Percentiles rank a stretch among this genome's conserved stretches.
Evolutionary conservation across 2,888 invertebrate genomes (phyloP).

Genomic region (Seladonia tumulorum): DNA sequence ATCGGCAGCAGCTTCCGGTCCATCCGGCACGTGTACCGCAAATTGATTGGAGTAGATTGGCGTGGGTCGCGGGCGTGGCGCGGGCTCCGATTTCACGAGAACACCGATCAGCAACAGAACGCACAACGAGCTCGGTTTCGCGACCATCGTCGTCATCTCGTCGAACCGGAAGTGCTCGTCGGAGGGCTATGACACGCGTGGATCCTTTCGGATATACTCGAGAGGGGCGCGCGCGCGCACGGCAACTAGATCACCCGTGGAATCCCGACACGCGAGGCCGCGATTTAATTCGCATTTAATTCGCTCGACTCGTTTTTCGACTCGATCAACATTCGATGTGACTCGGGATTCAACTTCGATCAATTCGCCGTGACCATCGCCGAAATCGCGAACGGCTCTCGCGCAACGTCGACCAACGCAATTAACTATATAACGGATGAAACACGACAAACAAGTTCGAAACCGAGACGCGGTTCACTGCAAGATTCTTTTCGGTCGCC

Average conservation of each 20-base stretch:
- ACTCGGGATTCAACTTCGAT: neutral
- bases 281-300: constrained; percentile 30
- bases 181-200: constrained; percentile 1
- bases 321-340: neutral
- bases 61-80: constrained; percentile 71
- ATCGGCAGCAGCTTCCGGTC: constrained; percentile 89
- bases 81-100: constrained; percentile 71
- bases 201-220: constrained; percentile 1
- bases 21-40: constrained; percentile 93
- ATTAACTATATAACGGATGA: neutral
- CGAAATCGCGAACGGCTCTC: neutral
- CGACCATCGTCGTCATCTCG: constrained; percentile 78
- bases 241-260: constrained; percentile 2
- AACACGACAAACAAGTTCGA: neutral
- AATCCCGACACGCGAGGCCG: neutral
- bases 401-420: neutral
- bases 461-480: neutral
- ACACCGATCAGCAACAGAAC: constrained; percentile 73
- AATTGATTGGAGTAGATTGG: constrained; percentile 92
- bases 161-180: constrained; percentile 39
- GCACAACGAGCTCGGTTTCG: constrained; percentile 73
- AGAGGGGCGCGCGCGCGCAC: neutral
- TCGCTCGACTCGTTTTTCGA: neutral
- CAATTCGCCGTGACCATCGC: neutral
- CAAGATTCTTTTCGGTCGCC: no score